Evolutionary conservation across 1,140 invertebrate species (phyloP), one percentile per base, ranked within the genome.

Genomic region (Rhagoletis pomonella): DNA sequence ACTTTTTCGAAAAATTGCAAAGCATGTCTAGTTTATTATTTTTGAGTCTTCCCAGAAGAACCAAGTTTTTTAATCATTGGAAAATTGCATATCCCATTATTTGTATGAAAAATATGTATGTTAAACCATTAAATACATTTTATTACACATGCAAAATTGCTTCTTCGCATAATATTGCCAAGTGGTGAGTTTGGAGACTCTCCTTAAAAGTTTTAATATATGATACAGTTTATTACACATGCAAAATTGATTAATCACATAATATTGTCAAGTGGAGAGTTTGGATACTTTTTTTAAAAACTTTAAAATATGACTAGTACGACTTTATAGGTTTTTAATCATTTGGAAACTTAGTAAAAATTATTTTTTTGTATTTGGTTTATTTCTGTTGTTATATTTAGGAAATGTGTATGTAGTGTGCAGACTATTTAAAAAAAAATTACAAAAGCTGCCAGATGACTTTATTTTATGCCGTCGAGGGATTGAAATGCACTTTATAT

Each of bases 161-260:
- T 47, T n/a, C 29, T 47, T 42, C 4, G 44, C 17, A n/a, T 4
- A 44, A 42, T 73, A 44, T 44, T 44, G 12, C 50, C 9, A 9
- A 55, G 50, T 73, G 67, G 42, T 44, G 67, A 73, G 67, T 73
- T 47, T 73, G 67, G 67, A 73, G 67, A 73, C 10, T 73, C 17
- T 10, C 39, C 12, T 73, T 29, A 12, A 73, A 39, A 73, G 65
- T 73, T 73, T 42, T 10, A 67, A 67, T 39, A 39, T 42, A 5
- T 58, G 5, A 58, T 6, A 12, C 55, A 4, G 55, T 58, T 58
- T 58, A 58, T 58, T 58, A 12, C 12, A 58, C 12, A 58, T 58
- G 55, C 55, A 6, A 12, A 67, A 7, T 39, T 12, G 1, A 14
- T 47, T 17, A n/a, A 17, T 42, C 14, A 73, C 14, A 17, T 4